Evolutionary conservation across 2,113 vertebrate genomes (phyloP), one percentile per base, ranked within the genome.

Genomic region (Sinocyclocheilus anshuiensis): DNA sequence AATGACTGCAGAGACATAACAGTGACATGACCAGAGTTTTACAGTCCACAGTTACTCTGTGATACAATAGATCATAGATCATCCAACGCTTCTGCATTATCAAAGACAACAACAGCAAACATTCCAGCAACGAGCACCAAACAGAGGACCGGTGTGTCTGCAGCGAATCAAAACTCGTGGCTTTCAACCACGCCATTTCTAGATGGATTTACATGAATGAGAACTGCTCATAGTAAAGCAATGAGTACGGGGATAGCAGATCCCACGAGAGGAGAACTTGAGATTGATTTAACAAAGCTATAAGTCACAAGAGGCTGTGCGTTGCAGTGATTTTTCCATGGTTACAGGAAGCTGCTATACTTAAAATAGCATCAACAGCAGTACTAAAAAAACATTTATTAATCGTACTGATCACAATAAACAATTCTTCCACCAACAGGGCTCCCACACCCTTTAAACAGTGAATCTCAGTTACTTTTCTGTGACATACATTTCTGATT

Each of bases 21-120:
- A 72, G 22, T 12, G 20, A 53, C 33, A 65, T 50, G 61, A 57
- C 48, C 74, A 75, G 50, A 55, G 61, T 77, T 72, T 18, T 71
- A 84, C 36, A 81, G 69, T 71, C 33, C 7, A 84, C 42, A 57
- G 77, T 80, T n/a, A 79, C 7, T n/a, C 11, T 55, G 45, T 15
- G 65, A 80, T 61, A 82, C 83, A 82, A 84, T 45, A 71, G 77
- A 75, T 86, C 80, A 74, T 24, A 74, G 71, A 39, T 75, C 72
- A 75, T 26, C 48, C 45, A 53, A 18, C 39, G 63, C 65, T 71
- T 83, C 61, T 59, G 57, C 15, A 67, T 84, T 81, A 69, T 89
- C 63, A 71, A 26, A 50, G 18, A 45, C 77, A 81, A 81, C 77
- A 81, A 81, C 80, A 69, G 69, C 22, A 84, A 75, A 59, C 13